Evolutionary conservation across 2,888 invertebrate species (phyloP).

Genomic region (Drosophila lacicola): DNA sequence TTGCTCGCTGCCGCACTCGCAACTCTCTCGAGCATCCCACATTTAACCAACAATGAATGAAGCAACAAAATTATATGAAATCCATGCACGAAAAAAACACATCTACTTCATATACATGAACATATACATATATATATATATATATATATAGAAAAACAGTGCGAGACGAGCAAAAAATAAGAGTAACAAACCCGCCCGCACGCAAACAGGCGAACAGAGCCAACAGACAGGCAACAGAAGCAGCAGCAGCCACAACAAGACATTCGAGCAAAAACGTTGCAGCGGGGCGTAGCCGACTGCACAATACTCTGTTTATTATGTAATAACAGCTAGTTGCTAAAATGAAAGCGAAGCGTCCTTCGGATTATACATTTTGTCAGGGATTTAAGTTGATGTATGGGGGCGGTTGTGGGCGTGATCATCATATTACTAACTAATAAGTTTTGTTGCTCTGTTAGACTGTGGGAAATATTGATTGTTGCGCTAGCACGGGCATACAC

Average conservation of each 20-base stretch:
- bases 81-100: conserved; percentile 43
- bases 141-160: conserved; percentile 7
- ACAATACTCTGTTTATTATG: conserved; percentile 8
- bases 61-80: conserved; percentile 78
- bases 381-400: too few relatives aligned
- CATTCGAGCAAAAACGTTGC: conserved; percentile 6
- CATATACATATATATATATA: conserved; percentile 8
- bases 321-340: too few relatives aligned
- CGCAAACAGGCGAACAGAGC: conserved; percentile 63
- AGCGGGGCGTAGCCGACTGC: neutral
- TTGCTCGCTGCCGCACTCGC: conserved; percentile 18
- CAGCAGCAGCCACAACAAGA: conserved; percentile 35
- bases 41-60: conserved; percentile 77
- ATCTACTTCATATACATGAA: neutral
- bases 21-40: conserved; percentile 45
- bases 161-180: conserved; percentile 44
- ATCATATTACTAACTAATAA: too few relatives aligned
- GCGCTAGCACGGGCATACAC: too few relatives aligned
- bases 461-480: too few relatives aligned
- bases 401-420: too few relatives aligned
- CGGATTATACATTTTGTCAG: neutral
- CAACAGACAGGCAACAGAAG: conserved; percentile 47
- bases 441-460: too few relatives aligned
- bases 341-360: neutral
- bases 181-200: conserved; percentile 60